phyloP scores from a whole-genome alignment of 2,113 vertebrate genomes.

The Monarcha castaneiventris region DNA sequence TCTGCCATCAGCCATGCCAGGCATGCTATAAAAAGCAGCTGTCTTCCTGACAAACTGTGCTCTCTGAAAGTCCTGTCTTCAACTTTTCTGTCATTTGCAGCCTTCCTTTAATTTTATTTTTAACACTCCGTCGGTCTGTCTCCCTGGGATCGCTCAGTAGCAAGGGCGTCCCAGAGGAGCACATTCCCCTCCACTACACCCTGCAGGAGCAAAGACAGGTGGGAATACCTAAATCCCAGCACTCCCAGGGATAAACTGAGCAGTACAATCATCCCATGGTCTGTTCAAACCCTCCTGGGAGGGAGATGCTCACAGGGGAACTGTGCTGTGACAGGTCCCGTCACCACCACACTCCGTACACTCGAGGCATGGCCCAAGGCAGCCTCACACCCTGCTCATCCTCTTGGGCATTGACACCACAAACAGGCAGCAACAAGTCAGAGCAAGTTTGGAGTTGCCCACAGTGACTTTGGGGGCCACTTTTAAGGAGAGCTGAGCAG shows the following conservation, averaged over 20 bases:
- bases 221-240: background rate
- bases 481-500: background rate
- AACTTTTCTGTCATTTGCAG: background rate
- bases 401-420: background rate
- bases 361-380: background rate
- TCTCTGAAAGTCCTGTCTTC: slow-evolving; percentile 20
- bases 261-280: background rate
- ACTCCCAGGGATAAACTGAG: background rate
- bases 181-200: background rate
- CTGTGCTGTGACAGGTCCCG: background rate
- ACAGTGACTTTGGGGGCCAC: accelerated
- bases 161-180: background rate
- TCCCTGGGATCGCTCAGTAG: background rate
- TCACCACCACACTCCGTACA: background rate
- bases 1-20: slow-evolving; percentile 42
- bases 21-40: slow-evolving; percentile 43
- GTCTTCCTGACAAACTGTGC: slow-evolving; percentile 25
- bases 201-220: background rate
- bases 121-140: background rate
- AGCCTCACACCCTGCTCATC: background rate
- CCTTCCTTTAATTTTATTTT: slow-evolving; percentile 37
- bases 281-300: background rate
- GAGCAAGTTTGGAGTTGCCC: background rate
- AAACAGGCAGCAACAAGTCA: background rate
- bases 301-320: background rate